Base-by-base conservation (phyloP, 37 sponge, comb jelly and placozoan genomes). In the Ianthella basta region DNA sequence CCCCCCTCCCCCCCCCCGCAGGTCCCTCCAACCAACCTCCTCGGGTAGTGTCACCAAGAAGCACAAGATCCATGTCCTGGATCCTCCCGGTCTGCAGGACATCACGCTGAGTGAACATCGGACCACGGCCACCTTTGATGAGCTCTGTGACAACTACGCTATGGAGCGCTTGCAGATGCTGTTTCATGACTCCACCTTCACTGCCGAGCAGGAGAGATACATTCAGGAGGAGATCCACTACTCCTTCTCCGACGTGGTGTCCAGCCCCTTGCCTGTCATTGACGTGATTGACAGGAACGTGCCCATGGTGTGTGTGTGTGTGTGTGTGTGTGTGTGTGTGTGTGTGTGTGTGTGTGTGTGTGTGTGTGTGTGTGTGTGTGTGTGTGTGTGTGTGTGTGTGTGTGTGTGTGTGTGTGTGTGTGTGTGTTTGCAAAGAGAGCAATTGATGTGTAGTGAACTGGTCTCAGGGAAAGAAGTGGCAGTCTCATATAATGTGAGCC, bases 11-110 rank as follows among this genome's bases (percentile, higher is more conserved):
- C 50, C 68, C 19, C 37, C 27, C 57, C 70, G 50, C 83, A 92
- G 92, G 60, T 70, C 88, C 4, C 82, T 92, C 19, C 88, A 88
- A 33, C 63, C 85, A 74, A 60, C 44, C 77, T 78, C 80, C 72
- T 54, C 68, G 25, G 69, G 35, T 6, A 24, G 50, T 41, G 38
- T n/a, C 83, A 57, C 75, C 55, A 88, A 88, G 77, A 72, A 67
- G 60, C 83, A 88, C 82, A 87, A 87, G 56, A 97, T 99, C 73
- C 86, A 93, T 75, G 78, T 97, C 36, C 72, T 96, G 65, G 99
- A 99, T 80, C 93, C 94, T 27, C 99, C 99, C 20, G 99, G 99
- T 0, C 92, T 99, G 60, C 99, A 99, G 92, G 85, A 95, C 70
- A 79, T 91, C 38, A 89, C 92, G 32, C 78, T 86, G 2, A 91